Conservation (phyloP, 2,113 vertebrate genomes). For the Caranx ignobilis region DNA sequence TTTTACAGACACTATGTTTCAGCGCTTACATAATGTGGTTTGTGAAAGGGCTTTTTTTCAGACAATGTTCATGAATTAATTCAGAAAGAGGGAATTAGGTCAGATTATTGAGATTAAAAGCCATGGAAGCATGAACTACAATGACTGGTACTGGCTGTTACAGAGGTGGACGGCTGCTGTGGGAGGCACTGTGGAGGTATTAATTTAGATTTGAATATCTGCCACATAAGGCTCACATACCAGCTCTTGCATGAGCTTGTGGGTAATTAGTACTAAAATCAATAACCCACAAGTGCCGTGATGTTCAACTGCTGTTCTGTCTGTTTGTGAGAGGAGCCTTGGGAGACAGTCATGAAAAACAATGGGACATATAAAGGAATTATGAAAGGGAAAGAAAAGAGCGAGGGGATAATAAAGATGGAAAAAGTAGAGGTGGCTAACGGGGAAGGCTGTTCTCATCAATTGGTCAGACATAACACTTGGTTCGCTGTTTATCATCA, state of each 20-base stretch:
- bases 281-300: constrained; percentile 57
- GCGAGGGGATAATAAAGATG: constrained; percentile 38
- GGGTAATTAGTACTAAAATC: constrained; percentile 78
- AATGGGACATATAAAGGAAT: constrained; percentile 20
- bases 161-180: constrained; percentile 44
- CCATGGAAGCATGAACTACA: constrained; percentile 46
- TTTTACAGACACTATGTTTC: constrained; percentile 43
- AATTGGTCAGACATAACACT: constrained; percentile 32
- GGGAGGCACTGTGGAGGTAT: constrained; percentile 51
- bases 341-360: constrained; percentile 35
- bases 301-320: constrained; percentile 54
- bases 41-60: constrained; percentile 52
- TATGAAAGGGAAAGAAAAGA: constrained; percentile 19
- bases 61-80: constrained; percentile 64
- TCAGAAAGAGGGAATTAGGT: constrained; percentile 51
- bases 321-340: constrained; percentile 34
- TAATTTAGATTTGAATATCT: constrained; percentile 74
- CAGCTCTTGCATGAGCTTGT: constrained; percentile 54
- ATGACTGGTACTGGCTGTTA: constrained; percentile 47
- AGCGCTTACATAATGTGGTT: constrained; percentile 41
- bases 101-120: constrained; percentile 72
- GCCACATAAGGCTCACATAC: constrained; percentile 47
- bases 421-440: constrained; percentile 33
- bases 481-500: constrained; percentile 11
- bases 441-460: constrained; percentile 1